These are phyloP conservation scores for Gasterosteus aculeatus DNA, from an alignment of 2,113 vertebrate species.

Conservation along the genomic window DNA sequence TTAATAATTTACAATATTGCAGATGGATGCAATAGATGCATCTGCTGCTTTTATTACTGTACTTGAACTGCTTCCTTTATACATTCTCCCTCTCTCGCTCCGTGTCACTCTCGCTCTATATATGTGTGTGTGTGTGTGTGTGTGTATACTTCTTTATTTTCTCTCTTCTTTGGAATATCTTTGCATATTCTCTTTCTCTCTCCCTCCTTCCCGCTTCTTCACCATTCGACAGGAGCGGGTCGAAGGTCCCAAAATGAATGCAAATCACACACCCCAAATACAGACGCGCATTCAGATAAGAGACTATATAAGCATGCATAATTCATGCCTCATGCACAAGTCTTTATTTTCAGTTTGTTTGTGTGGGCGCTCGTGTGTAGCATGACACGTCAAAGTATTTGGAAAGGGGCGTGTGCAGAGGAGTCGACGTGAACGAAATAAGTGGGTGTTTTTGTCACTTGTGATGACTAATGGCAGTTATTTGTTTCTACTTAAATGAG, in stretches of 20 bases:
- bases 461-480: slow-evolving; percentile 60
- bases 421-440: neutral
- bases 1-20: slow-evolving; percentile 57
- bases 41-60: slow-evolving; percentile 17
- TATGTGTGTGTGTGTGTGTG: no score
- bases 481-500: slow-evolving; percentile 57
- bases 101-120: neutral
- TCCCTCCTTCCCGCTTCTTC: slow-evolving; percentile 23
- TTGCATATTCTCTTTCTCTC: neutral
- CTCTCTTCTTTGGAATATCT: neutral
- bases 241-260: slow-evolving; percentile 46
- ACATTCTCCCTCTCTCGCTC: neutral
- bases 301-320: slow-evolving; percentile 58
- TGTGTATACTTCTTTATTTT: neutral
- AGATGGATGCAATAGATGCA: slow-evolving; percentile 28
- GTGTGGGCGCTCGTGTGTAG: neutral
- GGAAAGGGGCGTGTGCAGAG: slow-evolving; percentile 1
- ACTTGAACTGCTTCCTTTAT: slow-evolving; percentile 18
- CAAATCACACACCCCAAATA: slow-evolving; percentile 52
- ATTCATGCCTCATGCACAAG: slow-evolving; percentile 52
- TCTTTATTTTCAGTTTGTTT: slow-evolving; percentile 32
- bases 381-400: slow-evolving; percentile 34
- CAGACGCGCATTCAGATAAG: slow-evolving; percentile 61
- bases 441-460: neutral
- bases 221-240: slow-evolving; percentile 45